Evolutionary conservation across 2,113 vertebrate genomes (phyloP).

Genomic region (Triplophysa dalaica): DNA sequence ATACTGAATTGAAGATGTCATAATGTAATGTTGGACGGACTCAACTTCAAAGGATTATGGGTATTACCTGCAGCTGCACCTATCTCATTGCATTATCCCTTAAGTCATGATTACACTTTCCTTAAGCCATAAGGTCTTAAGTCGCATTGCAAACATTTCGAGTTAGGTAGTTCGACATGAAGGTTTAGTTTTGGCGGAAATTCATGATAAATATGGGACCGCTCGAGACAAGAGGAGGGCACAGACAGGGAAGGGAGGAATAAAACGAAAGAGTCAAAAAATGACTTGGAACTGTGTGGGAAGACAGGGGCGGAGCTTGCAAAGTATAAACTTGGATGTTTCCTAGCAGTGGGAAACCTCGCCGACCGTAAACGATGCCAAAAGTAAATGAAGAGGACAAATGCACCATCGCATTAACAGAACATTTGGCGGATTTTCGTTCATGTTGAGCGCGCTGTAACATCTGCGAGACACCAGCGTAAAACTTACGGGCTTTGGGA

Average conservation of each 20-base stretch:
- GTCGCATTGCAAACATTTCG: background rate
- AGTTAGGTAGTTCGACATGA: background rate
- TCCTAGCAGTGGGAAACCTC: conserved; percentile 82
- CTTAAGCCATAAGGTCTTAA: background rate
- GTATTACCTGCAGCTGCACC: background rate
- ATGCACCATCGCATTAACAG: conserved; percentile 31
- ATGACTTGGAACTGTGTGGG: conserved; percentile 65
- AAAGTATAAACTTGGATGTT: conserved; percentile 85
- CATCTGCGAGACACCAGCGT: conserved; percentile 21
- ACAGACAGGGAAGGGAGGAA: conserved; percentile 55
- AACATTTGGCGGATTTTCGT: conserved; percentile 19
- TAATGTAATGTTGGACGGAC: background rate
- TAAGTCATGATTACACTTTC: no score
- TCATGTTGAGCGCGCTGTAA: conserved; percentile 11
- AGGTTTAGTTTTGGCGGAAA: background rate
- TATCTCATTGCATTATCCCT: background rate
- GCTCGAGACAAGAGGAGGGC: conserved; percentile 49
- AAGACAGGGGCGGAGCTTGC: conserved; percentile 77
- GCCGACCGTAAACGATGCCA: conserved; percentile 67
- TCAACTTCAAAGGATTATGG: background rate
- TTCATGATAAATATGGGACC: background rate
- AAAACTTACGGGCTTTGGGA: conserved; percentile 40
- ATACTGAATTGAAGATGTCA: no score
- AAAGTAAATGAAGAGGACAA: conserved; percentile 61
- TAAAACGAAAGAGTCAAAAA: conserved; percentile 55